These are phyloP conservation scores for Gavialis gangeticus DNA, from an alignment of 2,113 vertebrate genomes.

Conservation along the genomic window DNA sequence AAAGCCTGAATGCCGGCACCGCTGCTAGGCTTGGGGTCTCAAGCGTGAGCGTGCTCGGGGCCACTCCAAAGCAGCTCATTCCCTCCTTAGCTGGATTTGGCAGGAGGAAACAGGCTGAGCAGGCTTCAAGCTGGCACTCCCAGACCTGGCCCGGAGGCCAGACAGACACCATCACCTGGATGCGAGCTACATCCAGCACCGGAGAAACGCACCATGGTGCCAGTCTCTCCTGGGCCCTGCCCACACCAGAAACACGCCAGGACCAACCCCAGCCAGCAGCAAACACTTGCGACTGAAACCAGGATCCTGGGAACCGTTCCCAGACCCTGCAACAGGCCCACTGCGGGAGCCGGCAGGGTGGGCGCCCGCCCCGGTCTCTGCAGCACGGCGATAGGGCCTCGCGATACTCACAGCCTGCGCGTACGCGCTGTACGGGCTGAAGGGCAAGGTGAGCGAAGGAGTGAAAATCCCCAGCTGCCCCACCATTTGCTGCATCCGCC, in stretches of 20 bases:
- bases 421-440: conserved; percentile 98
- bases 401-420: conserved; percentile 95
- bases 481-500: conserved; percentile 99
- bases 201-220: background rate
- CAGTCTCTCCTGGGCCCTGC: background rate
- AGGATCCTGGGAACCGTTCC: background rate
- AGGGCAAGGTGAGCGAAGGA: conserved; percentile 94
- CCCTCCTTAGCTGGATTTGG: no score
- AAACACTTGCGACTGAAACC: background rate
- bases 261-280: background rate
- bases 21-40: no score
- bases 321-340: rapidly evolving
- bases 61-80: no score
- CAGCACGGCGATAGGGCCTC: background rate
- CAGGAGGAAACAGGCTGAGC: no score
- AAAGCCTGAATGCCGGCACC: no score
- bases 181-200: background rate
- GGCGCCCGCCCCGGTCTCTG: background rate
- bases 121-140: no score
- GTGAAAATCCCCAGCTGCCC: conserved; percentile 98
- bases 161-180: background rate
- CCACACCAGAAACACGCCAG: background rate
- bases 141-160: no score
- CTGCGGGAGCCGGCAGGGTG: rapidly evolving
- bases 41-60: no score